Evolutionary conservation across 1,140 invertebrate species (phyloP), one percentile per base, ranked within the genome.

Genomic region (Littorina saxatilis): DNA sequence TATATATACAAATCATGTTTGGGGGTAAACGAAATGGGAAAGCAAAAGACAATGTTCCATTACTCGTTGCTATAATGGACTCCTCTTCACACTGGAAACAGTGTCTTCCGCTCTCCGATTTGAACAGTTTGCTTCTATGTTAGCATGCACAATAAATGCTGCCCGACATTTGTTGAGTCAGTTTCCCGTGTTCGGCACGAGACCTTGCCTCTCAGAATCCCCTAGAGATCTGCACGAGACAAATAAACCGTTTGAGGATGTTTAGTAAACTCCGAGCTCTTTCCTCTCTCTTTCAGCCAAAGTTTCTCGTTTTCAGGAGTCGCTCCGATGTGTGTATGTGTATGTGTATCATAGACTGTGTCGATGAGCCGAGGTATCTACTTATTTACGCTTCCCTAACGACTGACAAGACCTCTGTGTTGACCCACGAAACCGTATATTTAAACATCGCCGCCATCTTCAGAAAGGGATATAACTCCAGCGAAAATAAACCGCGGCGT

Each of bases 401-500:
- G 47, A 75, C 50, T 47, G 13, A 17, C 73, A 27, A 15, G 15
- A 27, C 50, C 20, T 32, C 73, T 75, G 29, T 75, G 73, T 75
- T 75, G 73, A 75, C 73, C 50, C 32, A 75, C 73, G 47, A 75
- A 75, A 75, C 73, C 20, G 29, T 75, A 55, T 52, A 75, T 75
- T 15, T 55, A 75, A 52, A 75, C 73, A 52, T 23, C 20, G 27
- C 23, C 50, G 73, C 73, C 73, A 75, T 35, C 73, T 32, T 55
- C 47, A 55, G 9, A 75, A 52, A 35, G 73, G 43, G 50, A 17
- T 32, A 75, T 55, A 75, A 75, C 47, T 55, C 40, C 20, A 13
- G n/a, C 43, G n/a, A 75, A 75, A 35, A 55, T 55, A 75, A 75
- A 75, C 73, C 73, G n/a, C 50, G 32, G 43, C 32, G 23, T 3